Conservation (phyloP, 2,888 invertebrate genomes). For the Auanema freiburgensis region DNA sequence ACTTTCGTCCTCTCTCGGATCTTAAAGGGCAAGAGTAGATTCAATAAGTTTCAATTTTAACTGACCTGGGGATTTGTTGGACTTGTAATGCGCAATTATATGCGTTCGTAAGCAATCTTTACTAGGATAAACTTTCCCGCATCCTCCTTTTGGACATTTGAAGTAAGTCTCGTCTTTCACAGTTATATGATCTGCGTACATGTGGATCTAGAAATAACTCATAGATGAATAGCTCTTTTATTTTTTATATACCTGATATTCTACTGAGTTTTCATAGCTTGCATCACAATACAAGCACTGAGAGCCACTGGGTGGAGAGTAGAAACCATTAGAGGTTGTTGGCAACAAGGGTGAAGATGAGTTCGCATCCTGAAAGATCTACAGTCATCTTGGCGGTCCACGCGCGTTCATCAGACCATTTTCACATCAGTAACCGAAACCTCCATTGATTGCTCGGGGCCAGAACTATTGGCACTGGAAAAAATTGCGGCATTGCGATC, state of each 20-base stretch:
- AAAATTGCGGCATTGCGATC: no score
- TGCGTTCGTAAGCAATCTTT: slow-evolving; percentile 51
- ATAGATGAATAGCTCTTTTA: background rate
- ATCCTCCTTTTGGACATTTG: slow-evolving; percentile 50
- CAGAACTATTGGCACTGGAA: no score
- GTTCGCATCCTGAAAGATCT: slow-evolving; percentile 3
- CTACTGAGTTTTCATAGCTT: slow-evolving; percentile 19
- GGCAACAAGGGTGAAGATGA: background rate
- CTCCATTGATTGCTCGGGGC: no score
- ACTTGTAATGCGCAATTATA: slow-evolving; percentile 47
- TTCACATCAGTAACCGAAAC: no score
- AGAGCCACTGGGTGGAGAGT: background rate
- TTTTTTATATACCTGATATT: slow-evolving; percentile 16
- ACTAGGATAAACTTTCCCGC: slow-evolving; percentile 52
- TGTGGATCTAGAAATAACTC: slow-evolving; percentile 44
- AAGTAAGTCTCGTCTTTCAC: slow-evolving; percentile 59
- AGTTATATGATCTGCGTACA: slow-evolving; percentile 59
- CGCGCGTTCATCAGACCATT: slow-evolving; percentile 1
- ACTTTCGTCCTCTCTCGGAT: slow-evolving; percentile 8
- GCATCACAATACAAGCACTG: slow-evolving; percentile 13
- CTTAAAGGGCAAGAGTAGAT: background rate
- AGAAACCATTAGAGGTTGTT: background rate
- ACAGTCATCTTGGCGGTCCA: slow-evolving; percentile 9
- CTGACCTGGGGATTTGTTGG: slow-evolving; percentile 4
- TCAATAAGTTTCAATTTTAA: background rate